Evolutionary conservation across 2,888 invertebrate genomes (phyloP).

Genomic region (Temnothorax ravouxi): DNA sequence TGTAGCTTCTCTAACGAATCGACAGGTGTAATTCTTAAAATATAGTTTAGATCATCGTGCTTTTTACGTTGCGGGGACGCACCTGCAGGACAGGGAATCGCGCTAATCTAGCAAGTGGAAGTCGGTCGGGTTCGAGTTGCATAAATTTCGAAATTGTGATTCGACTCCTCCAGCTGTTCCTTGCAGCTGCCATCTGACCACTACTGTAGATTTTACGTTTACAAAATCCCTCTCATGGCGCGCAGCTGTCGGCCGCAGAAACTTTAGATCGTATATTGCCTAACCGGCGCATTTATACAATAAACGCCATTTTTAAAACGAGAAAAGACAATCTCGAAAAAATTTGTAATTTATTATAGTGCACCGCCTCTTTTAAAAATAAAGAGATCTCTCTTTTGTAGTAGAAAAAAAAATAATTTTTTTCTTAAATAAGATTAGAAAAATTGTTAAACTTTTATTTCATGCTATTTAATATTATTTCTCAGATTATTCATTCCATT

Average conservation of each 20-base stretch:
- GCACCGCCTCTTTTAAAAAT: background rate
- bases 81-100: background rate
- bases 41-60: background rate
- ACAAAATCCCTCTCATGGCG: background rate
- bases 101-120: conserved; percentile 21
- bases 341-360: background rate
- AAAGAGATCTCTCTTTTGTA: background rate
- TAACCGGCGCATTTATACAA: background rate
- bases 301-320: background rate
- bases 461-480: background rate
- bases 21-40: conserved; percentile 30
- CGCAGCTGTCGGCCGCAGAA: conserved; percentile 35
- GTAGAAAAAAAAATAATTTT: background rate
- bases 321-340: background rate
- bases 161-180: conserved; percentile 36
- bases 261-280: conserved; percentile 6
- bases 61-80: background rate
- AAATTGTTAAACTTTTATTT: background rate
- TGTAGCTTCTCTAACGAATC: background rate
- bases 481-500: background rate
- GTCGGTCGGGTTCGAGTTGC: conserved; percentile 22
- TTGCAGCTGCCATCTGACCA: conserved; percentile 36
- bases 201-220: background rate
- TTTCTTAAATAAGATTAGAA: background rate
- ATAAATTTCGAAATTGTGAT: conserved; percentile 35